Base-by-base conservation (phyloP, 2,888 invertebrate genomes). In the Drosophila nigritarsus region DNA sequence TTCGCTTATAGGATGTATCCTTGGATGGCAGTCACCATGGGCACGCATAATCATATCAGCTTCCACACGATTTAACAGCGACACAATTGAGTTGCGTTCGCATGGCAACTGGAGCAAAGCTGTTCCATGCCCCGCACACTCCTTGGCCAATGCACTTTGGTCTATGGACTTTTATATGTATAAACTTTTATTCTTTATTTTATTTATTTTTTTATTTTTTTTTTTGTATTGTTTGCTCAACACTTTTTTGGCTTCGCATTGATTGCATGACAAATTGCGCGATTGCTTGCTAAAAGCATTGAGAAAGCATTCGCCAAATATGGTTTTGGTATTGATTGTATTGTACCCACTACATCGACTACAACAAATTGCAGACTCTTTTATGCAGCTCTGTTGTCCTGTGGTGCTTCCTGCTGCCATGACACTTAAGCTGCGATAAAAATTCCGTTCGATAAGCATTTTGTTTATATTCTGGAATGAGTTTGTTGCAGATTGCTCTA, bases 31-130 rank as follows among this genome's bases (percentile, higher is more conserved):
- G 51, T 56, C 30, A 42, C 78, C 65, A 77, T 76, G 77, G 73
- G 38, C 73, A 85, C 80, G 73, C 90, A 91, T 92, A 93, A 92
- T 93, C 92, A 91, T 91, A 92, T 93, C 92, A 91, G 89, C 88
- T 93, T 93, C 92, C 90, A 84, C 89, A 87, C 92, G 92, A 93
- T 93, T 93, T 90, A 92, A 90, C 91, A 73, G 81, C 75, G 78
- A 76, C 87, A 88, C 85, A 87, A 84, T 82, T 73, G 66, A 53
- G 78, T 72, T 53, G 53, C 69, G 78, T 83, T 78, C 71, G 58
- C 85, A 66, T 83, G 70, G 75, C 85, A 85, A 85, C 85, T 65
- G 54, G 53, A 66, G 73, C 65, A 50, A 32, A 45, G 24, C 45
- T 40, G 15, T 40, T 42, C 42, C 42, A 2, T 24, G 40, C 3